Evolutionary conservation across 2,113 vertebrate species (phyloP), one percentile per base, ranked within the genome.

Genomic region (Leucosticte australis): DNA sequence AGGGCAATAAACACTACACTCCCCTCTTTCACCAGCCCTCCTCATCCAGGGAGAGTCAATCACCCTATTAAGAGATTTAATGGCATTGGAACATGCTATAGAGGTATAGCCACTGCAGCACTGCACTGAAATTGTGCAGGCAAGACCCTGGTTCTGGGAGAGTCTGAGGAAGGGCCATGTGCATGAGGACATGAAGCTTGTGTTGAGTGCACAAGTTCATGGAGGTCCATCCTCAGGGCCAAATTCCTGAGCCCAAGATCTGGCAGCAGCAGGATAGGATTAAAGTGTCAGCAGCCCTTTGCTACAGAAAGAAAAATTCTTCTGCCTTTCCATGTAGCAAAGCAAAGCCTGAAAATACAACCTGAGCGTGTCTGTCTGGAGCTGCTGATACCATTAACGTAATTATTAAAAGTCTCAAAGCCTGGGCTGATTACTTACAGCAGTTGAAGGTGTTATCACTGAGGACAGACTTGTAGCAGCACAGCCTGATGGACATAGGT

Each of bases 231-330:
- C 27, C 42, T 55, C 60, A 39, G 35, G 63, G 12, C 6, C 53
- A 59, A 5, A 12, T 14, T 56, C 5, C 23, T 0, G 0, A 83
- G 22, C 24, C 13, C 19, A 20, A 15, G 22, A 2, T 78, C 35
- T 60, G 0, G 0, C 17, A 80, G 31, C 1, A 5, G 24, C 35
- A 39, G 24, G 15, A 18, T 18, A 67, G 31, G 21, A 35, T 89
- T 22, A 74, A 24, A 33, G 13, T 6, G 1, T 68, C 57, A 76
- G 17, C 24, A 59, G 24, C 14, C 33, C 49, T 22, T 59, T 67
- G n/a, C 49, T 52, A 56, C 9, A 64, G 44, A 75, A 87, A 44
- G 20, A 59, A 89, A 90, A 94, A 78, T 53, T 26, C 4, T 85
- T 76, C 63, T 60, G 4, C 23, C 8, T 76, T 88, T 77, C 18